Base-by-base conservation (phyloP, 1,140 invertebrate genomes). In the Pemphigus obesinymphae region DNA sequence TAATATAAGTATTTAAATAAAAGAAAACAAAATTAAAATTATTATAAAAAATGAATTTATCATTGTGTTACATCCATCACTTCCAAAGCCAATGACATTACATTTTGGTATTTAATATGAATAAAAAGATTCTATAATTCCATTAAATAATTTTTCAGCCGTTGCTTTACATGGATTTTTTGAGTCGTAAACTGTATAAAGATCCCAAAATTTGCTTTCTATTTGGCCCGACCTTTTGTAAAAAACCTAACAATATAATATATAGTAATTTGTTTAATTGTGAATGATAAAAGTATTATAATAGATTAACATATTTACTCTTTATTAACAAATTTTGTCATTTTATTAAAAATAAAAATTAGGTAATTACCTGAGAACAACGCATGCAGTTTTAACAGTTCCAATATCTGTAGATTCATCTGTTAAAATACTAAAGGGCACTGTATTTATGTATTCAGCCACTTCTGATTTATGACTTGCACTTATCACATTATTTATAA, bases 11-110 rank as follows among this genome's bases (percentile, higher is more conserved):
- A n/a, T n/a, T n/a, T n/a, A n/a, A n/a, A n/a, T n/a, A n/a, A n/a
- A n/a, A n/a, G n/a, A n/a, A n/a, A n/a, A n/a, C n/a, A n/a, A n/a
- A n/a, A n/a, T n/a, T n/a, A n/a, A n/a, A n/a, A n/a, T n/a, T n/a
- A n/a, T n/a, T n/a, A n/a, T n/a, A n/a, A n/a, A n/a, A n/a, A n/a
- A n/a, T n/a, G n/a, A n/a, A n/a, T n/a, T n/a, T n/a, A 87, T 85
- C 87, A 87, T 87, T 0, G 83, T 85, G 82, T 85, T 87, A 68
- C 84, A 84, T 15, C 85, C 86, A 85, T 87, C 87, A n/a, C 84
- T 84, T 31, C 83, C 85, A 82, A 87, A 88, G n/a, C 87, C 87
- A 43, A 58, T 58, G 26, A 58, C 26, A 58, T 58, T 58, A 8
- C 11, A 29, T 13, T 29, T 13, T 58, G 55, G 26, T 10, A 58